These are phyloP conservation scores for Fistularia commersonii DNA, from an alignment of 2,797 vertebrate species.

Conservation along the genomic window DNA sequence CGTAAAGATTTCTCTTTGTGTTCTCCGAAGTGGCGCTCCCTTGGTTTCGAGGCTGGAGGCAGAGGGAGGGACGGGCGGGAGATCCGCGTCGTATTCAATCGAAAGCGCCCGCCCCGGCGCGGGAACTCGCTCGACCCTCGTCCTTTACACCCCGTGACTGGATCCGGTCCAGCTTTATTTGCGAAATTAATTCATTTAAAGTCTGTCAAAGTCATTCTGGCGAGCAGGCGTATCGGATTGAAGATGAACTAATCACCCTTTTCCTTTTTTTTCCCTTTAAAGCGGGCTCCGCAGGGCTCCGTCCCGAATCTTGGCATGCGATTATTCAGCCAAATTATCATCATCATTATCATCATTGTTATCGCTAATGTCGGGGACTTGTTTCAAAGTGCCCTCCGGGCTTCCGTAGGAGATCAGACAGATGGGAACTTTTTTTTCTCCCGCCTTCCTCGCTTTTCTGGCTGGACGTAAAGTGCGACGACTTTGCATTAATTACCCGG, in stretches of 20 bases:
- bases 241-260: slow-evolving; percentile 33
- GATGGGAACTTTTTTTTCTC: slow-evolving; percentile 17
- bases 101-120: too few species aligned
- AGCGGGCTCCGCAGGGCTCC: neutral
- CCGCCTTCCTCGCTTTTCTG: neutral
- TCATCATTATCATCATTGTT: slow-evolving; percentile 13
- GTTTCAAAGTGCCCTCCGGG: slow-evolving; percentile 13
- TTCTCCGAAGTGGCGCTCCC: too few species aligned
- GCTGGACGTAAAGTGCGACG: slow-evolving; percentile 29
- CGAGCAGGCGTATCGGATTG: slow-evolving; percentile 16
- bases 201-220: slow-evolving; percentile 42
- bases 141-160: too few species aligned
- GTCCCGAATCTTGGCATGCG: slow-evolving; percentile 3
- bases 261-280: neutral
- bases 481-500: slow-evolving; percentile 52
- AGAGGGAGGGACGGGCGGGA: too few species aligned
- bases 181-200: slow-evolving; percentile 40
- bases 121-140: too few species aligned
- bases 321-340: slow-evolving; percentile 1
- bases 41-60: too few species aligned
- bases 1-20: too few species aligned
- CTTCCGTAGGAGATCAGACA: slow-evolving; percentile 20
- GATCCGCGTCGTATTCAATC: too few species aligned
- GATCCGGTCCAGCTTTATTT: slow-evolving; percentile 11
- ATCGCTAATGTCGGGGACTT: slow-evolving; percentile 4